Evolutionary conservation across 2,113 vertebrate genomes (phyloP), one percentile per base, ranked within the genome.

Genomic region (Pollachius pollachius): DNA sequence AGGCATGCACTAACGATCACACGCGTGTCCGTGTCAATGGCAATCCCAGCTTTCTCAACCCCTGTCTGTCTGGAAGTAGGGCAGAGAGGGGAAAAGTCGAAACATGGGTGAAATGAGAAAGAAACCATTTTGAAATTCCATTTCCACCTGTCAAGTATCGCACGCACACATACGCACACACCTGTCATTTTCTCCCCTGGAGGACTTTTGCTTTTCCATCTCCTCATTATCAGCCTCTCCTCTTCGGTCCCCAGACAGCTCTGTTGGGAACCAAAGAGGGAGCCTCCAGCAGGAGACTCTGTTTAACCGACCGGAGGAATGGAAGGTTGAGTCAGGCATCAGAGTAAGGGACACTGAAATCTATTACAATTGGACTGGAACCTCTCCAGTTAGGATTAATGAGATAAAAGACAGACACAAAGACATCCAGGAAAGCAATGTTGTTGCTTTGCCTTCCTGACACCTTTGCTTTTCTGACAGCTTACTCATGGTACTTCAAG

Each of bases 211-310:
- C 75, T 81, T 56, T 65, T 48, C 41, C 11, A 2, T 13, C 41
- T 48, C 41, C 41, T 48, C 41, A 48, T 48, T 48, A 48, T 9
- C 52, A 62, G 15, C 59, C 41, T 30, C 62, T 67, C 64, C 60
- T 67, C 58, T 18, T 71, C 69, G 3, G 71, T 57, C 71, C 81
- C 77, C 62, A 63, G n/a, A 77, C 16, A 69, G 73, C 4, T 34
- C 30, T 34, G 30, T 34, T 34, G 65, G 59, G 72, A 73, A 80
- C 74, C 78, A 80, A 72, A 68, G 66, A 52, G 64, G 60, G n/a
- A 68, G 41, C 81, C 80, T 84, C 81, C 76, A 69, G 62, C 64
- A 64, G 30, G 59, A 71, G 58, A 34, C 52, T 19, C 64, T 69
- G 69, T 77, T 82, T 71, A 78, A 77, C 74, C 73, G 58, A 64